Evolutionary conservation across 2,888 invertebrate genomes (phyloP).

Genomic region (Ditylenchus weischeri): DNA sequence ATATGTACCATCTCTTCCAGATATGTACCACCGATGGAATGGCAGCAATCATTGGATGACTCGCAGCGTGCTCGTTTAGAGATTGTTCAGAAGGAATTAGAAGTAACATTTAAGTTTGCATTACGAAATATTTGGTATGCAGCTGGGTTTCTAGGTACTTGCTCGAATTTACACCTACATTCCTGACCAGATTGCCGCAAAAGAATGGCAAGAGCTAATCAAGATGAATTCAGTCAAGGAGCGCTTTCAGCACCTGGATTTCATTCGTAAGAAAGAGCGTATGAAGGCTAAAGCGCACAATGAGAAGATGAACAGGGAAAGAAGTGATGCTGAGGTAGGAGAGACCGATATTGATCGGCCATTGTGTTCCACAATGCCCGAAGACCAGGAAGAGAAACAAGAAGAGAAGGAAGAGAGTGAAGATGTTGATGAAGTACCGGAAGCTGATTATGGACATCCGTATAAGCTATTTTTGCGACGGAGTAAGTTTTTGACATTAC

Average conservation of each 20-base stretch:
- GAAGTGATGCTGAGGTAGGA: neutral
- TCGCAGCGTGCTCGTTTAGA: neutral
- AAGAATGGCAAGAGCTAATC: constrained; percentile 18
- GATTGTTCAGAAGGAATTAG: neutral
- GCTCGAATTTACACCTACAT: constrained; percentile 13
- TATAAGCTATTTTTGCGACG: too few species aligned
- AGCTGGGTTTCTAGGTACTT: constrained; percentile 2
- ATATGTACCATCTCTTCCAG: neutral
- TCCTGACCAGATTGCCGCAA: neutral
- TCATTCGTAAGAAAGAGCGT: constrained; percentile 24
- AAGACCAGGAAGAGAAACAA: neutral
- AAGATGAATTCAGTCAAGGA: constrained; percentile 29
- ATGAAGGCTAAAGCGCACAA: constrained; percentile 19
- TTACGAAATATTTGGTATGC: neutral
- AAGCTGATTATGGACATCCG: too few species aligned
- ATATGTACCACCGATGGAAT: constrained; percentile 7
- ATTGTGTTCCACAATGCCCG: neutral
- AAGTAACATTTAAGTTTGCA: neutral
- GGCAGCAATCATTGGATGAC: constrained; percentile 1
- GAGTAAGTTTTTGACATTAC: too few species aligned
- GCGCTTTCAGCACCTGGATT: constrained; percentile 40
- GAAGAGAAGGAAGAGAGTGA: neutral
- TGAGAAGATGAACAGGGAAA: neutral
- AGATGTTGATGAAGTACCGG: neutral
- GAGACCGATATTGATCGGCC: neutral